Base-by-base conservation (phyloP, 2,113 vertebrate species). In the Psilopsiagon aurifrons region DNA sequence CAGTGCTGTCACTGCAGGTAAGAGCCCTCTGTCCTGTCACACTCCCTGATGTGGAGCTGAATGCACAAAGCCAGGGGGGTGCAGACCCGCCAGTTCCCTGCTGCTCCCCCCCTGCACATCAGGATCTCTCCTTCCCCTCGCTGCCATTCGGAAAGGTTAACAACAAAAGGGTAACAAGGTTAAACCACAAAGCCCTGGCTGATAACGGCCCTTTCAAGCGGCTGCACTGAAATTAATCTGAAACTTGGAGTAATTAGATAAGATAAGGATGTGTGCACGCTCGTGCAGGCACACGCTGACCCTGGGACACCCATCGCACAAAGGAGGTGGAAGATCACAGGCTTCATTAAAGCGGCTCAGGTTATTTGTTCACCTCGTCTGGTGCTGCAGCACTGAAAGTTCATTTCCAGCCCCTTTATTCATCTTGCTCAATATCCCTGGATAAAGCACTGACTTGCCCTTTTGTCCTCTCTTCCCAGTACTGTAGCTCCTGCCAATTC, bases 221-320 rank as follows among this genome's bases (percentile, higher is more conserved):
- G 85, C 95, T 97, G 97, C 89, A 68, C 57, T 14, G 90, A 96
- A 97, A 97, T 97, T 94, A 95, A 98, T 97, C 92, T 92, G 95
- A 94, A 97, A 97, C 97, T 96, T 88, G 88, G 71, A 94, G 95
- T 97, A 95, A 97, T 98, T 97, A 97, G 97, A 96, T 97, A 97
- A 98, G 97, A 98, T 97, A 97, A 97, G 96, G 83, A 44, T 14
- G 93, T 87, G 91, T 93, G 88, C 86, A 3, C 25, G 93, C 91
- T 84, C 22, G 33, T 47, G 74, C 41, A 1, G 92, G 94, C 94
- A 41, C 88, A 89, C 37, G n/a, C 76, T 93, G 93, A 96, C 88
- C 91, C 81, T 27, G 95, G 85, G 85, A 90, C 91, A 49, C 59
- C 59, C 67, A 0, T 54, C 54, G 52, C 64, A 35, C 74, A 44